Conservation (phyloP, 2,113 vertebrate species). For the Sus scrofa region T2T-Sscrofa CM000826.6:62159001-62159500, state of each 20-base stretch:
- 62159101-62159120: neutral
- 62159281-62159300: neutral
- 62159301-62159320: neutral
- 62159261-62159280: neutral
- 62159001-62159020: neutral
- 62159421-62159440: neutral
- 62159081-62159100: neutral
- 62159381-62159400: neutral
- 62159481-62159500: rapidly evolving
- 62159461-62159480: no score
- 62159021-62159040: neutral
- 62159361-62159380: neutral
- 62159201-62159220: neutral
- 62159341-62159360: neutral
- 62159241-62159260: neutral
- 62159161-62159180: neutral
- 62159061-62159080: neutral
- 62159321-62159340: neutral
- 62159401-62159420: neutral
- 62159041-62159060: neutral
- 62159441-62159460: neutral
- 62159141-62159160: neutral
- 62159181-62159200: neutral
- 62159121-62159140: neutral
- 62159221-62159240: neutral